These are phyloP conservation scores for Pluvialis apricaria DNA, from an alignment of 2,113 vertebrate genomes.

Conservation along the genomic window DNA sequence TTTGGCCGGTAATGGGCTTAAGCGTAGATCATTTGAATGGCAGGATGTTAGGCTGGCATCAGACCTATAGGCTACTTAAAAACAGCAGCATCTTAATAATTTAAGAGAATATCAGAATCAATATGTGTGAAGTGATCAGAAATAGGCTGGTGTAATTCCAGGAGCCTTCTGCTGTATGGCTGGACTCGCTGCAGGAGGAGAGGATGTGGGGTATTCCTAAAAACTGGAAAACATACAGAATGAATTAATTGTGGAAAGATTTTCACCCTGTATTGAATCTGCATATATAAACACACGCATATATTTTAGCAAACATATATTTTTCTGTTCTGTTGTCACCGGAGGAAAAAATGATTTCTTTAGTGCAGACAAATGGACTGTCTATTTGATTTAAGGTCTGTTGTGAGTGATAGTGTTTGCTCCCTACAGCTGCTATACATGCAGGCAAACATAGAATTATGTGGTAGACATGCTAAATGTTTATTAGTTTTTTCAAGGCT, in stretches of 20 bases:
- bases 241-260: not conserved
- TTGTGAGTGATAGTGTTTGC: not conserved
- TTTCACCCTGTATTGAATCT: not conserved
- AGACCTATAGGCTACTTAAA: not conserved
- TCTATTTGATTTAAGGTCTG: not conserved
- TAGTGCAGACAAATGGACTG: not conserved
- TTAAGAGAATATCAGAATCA: not conserved
- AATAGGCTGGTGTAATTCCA: not conserved
- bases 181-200: not conserved
- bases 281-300: not conserved
- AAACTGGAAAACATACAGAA: not conserved
- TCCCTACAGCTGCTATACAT: not conserved
- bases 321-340: not conserved
- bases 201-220: not conserved
- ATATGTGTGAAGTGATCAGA: not conserved
- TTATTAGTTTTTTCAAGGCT: slow-evolving; percentile 38
- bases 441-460: not conserved
- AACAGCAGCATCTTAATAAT: not conserved
- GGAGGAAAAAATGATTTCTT: not conserved
- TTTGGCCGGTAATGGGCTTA: not conserved
- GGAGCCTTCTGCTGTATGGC: not conserved
- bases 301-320: not conserved
- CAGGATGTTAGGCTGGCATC: not conserved
- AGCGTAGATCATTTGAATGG: not conserved
- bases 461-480: not conserved